These are phyloP conservation scores for Ceyx cyanopectus DNA, from an alignment of 2,113 vertebrate genomes.

Conservation along the genomic window DNA sequence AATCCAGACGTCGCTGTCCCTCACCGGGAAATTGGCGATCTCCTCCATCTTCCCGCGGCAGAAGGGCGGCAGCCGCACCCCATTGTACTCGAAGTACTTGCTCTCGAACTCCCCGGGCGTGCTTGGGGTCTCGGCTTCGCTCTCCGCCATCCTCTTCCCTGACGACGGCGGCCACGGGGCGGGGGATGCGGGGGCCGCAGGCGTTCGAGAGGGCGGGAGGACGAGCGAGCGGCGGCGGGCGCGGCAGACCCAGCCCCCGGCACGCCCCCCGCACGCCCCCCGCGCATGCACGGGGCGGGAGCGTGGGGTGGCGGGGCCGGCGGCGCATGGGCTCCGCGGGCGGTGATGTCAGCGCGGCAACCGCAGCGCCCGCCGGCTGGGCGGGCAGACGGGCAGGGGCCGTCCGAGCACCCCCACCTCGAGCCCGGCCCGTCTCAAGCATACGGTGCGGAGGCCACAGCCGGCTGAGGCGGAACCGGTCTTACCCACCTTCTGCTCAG, in stretches of 20 bases:
- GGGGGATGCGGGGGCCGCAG: not conserved
- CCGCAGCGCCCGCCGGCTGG: not conserved
- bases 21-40: conserved; percentile 91
- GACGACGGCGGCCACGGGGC: not conserved
- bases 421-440: too few species aligned
- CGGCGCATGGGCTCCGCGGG: conserved; percentile 72
- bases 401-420: fast-evolving
- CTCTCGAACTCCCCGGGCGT: conserved; percentile 97
- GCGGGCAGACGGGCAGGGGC: too few species aligned
- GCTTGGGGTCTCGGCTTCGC: conserved; percentile 95
- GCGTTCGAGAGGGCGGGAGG: not conserved
- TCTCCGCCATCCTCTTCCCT: conserved; percentile 90
- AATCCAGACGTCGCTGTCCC: conserved; percentile 96
- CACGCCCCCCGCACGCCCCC: not conserved
- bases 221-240: not conserved
- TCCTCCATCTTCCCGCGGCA: conserved; percentile 98
- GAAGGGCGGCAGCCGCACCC: conserved; percentile 96
- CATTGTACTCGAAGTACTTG: conserved; percentile 97
- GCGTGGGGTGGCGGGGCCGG: not conserved
- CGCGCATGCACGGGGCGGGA: not conserved
- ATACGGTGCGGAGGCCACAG: fast-evolving
- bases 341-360: conserved; percentile 81
- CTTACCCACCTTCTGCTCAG: too few species aligned
- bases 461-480: not conserved
- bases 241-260: not conserved